Evolutionary conservation across 2,113 vertebrate genomes (phyloP).

Genomic region (Campylomormyrus tamandua): DNA sequence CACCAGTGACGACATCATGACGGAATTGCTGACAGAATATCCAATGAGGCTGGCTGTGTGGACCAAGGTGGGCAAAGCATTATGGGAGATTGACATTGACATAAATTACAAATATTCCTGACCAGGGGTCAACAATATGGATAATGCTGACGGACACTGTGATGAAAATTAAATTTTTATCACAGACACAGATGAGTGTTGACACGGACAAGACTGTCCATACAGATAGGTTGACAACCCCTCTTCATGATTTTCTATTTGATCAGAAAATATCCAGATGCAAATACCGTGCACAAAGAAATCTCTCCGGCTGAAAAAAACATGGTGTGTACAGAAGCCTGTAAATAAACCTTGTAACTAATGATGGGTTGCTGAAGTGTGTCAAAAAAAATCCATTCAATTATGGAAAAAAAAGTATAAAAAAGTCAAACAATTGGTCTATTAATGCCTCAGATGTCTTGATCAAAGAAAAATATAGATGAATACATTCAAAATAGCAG

Average conservation of each 20-base stretch:
- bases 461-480: conserved; percentile 1
- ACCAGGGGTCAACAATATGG: background rate
- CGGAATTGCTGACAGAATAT: background rate
- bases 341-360: background rate
- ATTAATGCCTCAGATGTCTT: background rate
- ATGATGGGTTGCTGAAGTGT: background rate
- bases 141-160: background rate
- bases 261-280: background rate
- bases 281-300: background rate
- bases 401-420: background rate
- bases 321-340: background rate
- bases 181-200: background rate
- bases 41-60: background rate
- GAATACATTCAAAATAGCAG: background rate
- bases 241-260: background rate
- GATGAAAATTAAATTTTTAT: background rate
- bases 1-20: background rate
- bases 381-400: background rate
- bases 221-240: background rate
- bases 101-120: conserved; percentile 6
- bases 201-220: background rate
- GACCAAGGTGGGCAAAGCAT: background rate
- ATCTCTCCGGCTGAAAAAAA: background rate
- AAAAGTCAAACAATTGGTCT: background rate
- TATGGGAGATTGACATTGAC: background rate